Conservation (phyloP, 2,113 vertebrate species). For the Galbula dea region DNA sequence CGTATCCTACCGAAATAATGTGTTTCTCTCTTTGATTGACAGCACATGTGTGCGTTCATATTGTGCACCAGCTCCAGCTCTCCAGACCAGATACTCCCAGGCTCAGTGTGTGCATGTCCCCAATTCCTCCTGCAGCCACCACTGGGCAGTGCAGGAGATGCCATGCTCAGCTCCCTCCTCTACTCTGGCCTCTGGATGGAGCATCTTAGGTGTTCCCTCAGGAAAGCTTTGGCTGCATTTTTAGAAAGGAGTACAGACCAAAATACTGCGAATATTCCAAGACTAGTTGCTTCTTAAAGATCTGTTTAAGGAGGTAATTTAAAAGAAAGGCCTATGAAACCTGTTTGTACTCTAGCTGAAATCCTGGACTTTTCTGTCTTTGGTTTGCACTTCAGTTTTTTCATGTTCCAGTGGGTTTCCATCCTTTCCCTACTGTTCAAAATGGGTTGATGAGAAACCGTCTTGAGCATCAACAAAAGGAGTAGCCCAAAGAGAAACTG, state of each 20-base stretch:
- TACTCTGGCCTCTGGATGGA: neutral
- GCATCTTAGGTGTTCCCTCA: neutral
- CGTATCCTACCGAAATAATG: neutral
- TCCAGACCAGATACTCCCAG: neutral
- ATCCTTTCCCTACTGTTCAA: neutral
- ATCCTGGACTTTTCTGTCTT: neutral
- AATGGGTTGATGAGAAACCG: neutral
- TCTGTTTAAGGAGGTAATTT: neutral
- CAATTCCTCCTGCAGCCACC: neutral
- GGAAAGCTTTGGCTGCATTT: neutral
- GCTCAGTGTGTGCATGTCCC: neutral
- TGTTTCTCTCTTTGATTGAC: neutral
- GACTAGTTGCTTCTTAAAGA: neutral
- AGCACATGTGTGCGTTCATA: rapidly evolving
- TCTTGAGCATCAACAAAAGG: neutral
- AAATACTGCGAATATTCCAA: neutral
- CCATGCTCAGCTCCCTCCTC: neutral
- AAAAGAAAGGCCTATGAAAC: neutral
- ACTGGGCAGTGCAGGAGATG: neutral
- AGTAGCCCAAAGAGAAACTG: neutral
- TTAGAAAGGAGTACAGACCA: neutral
- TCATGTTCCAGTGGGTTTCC: neutral
- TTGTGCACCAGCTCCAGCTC: neutral
- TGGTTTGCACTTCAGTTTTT: neutral
- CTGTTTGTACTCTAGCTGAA: neutral